phyloP scores from a whole-genome alignment of 1,140 invertebrate species.

The Brachystomella parvula region DNA sequence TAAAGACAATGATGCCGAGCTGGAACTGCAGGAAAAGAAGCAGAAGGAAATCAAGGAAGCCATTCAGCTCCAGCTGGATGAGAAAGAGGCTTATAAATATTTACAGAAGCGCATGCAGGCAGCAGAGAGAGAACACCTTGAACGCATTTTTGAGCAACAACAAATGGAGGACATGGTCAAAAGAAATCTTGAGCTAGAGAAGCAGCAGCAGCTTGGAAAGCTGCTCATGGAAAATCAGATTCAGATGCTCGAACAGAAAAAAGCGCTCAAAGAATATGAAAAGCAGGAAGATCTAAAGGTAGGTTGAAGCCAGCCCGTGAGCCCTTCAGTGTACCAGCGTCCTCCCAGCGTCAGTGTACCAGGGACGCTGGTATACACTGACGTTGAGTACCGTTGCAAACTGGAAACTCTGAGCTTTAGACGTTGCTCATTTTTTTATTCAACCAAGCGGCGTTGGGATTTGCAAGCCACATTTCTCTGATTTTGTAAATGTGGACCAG shows the following conservation, averaged over 20 bases:
- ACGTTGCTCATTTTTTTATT: no score
- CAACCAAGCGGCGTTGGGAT: no score
- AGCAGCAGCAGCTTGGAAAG: constrained; percentile 26
- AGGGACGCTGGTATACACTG: no score
- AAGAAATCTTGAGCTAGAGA: constrained; percentile 10
- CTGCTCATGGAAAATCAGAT: constrained; percentile 32
- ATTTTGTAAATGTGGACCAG: no score
- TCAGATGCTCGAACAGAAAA: constrained; percentile 16
- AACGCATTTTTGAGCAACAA: constrained; percentile 25
- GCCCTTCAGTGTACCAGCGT: no score
- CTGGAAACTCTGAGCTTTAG: no score
- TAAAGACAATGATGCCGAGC: constrained; percentile 22
- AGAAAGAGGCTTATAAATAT: constrained; percentile 31
- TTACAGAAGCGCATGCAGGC: constrained; percentile 22
- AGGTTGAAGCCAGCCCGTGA: no score
- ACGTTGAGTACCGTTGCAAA: no score
- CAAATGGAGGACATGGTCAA: constrained; percentile 26
- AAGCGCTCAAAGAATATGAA: constrained; percentile 25
- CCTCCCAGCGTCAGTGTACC: no score
- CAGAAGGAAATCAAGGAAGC: constrained; percentile 20
- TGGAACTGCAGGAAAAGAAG: constrained; percentile 17
- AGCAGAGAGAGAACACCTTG: constrained; percentile 23
- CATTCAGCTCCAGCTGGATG: constrained; percentile 21
- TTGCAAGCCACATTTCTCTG: no score
- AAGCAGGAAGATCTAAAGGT: constrained; percentile 26